phyloP scores from a whole-genome alignment of 2,113 vertebrate species.

The Oncorhynchus tshawytscha region DNA sequence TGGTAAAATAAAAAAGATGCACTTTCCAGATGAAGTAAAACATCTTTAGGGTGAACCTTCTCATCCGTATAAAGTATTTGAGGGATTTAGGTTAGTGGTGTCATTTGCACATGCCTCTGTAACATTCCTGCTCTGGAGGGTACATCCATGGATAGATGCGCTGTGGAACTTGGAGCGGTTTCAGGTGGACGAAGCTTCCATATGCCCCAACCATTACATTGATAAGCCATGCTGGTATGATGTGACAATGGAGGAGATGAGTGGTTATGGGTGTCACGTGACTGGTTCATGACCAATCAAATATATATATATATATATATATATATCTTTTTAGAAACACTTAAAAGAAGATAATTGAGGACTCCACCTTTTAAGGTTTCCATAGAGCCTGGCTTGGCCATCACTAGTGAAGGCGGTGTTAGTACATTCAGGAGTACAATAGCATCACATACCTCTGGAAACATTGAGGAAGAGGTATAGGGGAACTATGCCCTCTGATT shows the following conservation, averaged over 20 bases:
- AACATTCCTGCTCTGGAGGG: conserved; percentile 41
- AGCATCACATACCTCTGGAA: background rate
- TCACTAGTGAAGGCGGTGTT: conserved; percentile 2
- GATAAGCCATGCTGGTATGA: background rate
- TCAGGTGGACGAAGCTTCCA: background rate
- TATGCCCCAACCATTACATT: background rate
- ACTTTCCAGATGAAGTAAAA: conserved; percentile 40
- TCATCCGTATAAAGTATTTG: conserved; percentile 41
- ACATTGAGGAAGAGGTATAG: background rate
- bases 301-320: background rate
- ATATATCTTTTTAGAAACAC: background rate
- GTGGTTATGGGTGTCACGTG: background rate
- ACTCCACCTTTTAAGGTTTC: background rate
- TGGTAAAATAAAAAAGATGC: conserved; percentile 33
- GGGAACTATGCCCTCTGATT: background rate
- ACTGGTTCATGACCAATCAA: background rate
- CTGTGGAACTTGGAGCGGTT: conserved; percentile 20
- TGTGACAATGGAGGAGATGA: background rate
- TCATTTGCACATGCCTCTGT: conserved; percentile 35
- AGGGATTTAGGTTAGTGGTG: conserved; percentile 52
- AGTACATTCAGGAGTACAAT: background rate
- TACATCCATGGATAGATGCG: conserved; percentile 38
- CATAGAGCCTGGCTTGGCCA: background rate
- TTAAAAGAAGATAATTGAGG: background rate
- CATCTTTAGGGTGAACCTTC: conserved; percentile 28